A percentile compares a stretch with the other conserved stretches of the same genome.
phyloP scores from a whole-genome alignment of 2,888 invertebrate species.

The Cyclophora albipunctata region DNA sequence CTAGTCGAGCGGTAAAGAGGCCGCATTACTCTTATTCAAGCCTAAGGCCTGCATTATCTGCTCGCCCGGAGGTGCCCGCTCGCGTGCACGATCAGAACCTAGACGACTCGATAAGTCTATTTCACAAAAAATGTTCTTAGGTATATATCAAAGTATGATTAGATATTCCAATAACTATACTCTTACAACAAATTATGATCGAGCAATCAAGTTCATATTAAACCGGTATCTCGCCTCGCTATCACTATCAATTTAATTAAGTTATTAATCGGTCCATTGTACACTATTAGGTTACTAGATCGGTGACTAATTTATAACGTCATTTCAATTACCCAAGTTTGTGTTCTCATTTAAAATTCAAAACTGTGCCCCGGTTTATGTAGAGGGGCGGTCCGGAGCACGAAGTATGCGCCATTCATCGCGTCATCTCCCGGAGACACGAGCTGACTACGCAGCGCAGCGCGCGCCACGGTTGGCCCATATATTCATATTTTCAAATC shows the following conservation, averaged over 20 bases:
- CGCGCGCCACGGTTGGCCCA: background rate
- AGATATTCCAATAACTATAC: too few relatives aligned
- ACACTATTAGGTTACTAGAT: conserved; percentile 17
- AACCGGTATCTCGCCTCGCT: background rate
- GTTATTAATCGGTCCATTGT: conserved; percentile 19
- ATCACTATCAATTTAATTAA: conserved; percentile 18
- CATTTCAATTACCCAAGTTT: conserved; percentile 55
- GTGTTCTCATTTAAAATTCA: conserved; percentile 62
- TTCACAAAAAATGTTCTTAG: too few relatives aligned
- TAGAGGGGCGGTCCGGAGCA: conserved; percentile 58
- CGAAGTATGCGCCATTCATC: conserved; percentile 53
- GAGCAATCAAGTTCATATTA: background rate
- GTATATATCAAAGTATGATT: background rate
- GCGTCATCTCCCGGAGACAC: conserved; percentile 41
- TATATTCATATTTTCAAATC: conserved; percentile 59
- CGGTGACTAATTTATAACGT: conserved; percentile 41
- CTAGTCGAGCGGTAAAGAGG: conserved; percentile 62
- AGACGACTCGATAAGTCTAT: background rate
- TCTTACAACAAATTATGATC: too few relatives aligned
- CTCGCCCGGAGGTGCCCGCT: conserved; percentile 49
- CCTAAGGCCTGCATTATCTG: conserved; percentile 59
- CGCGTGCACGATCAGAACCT: conserved; percentile 28
- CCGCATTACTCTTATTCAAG: conserved; percentile 66
- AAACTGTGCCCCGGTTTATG: conserved; percentile 51
- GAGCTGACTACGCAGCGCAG: conserved; percentile 7